These are phyloP conservation scores for Drosophila elegans DNA, from an alignment of 1,140 invertebrate species.

Conservation along the genomic window DNA sequence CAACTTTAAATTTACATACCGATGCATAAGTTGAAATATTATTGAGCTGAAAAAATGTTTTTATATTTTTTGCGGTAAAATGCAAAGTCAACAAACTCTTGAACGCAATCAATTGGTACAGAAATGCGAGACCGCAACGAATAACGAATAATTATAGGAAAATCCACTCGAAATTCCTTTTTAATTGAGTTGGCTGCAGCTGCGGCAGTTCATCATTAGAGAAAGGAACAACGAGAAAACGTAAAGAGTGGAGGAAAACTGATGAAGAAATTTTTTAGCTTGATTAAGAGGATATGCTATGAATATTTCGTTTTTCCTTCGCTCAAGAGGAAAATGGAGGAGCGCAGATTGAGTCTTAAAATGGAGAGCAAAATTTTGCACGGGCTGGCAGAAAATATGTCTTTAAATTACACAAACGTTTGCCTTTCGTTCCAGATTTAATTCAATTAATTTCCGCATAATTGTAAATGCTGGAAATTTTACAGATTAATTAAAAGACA, in stretches of 20 bases:
- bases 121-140: constrained; percentile 38
- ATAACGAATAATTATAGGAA: constrained; percentile 57
- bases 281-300: constrained; percentile 40
- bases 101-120: constrained; percentile 51
- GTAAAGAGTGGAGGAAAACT: not conserved
- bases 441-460: constrained; percentile 25
- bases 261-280: constrained; percentile 19
- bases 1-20: constrained; percentile 31
- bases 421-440: not conserved
- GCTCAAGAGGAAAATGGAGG: not conserved
- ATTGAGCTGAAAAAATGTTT: constrained; percentile 38
- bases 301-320: constrained; percentile 30
- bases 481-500: not conserved
- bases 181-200: constrained; percentile 67
- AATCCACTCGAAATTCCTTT: constrained; percentile 63
- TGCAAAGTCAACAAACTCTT: constrained; percentile 47
- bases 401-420: constrained; percentile 2
- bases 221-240: constrained; percentile 1
- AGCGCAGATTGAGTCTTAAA: constrained; percentile 2
- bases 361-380: not conserved
- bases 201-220: constrained; percentile 44
- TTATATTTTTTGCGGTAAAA: constrained; percentile 11
- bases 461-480: not conserved
- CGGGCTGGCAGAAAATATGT: not conserved
- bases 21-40: constrained; percentile 33